phyloP scores from a whole-genome alignment of 2,888 invertebrate species.

The Lysandra bellargus region DNA sequence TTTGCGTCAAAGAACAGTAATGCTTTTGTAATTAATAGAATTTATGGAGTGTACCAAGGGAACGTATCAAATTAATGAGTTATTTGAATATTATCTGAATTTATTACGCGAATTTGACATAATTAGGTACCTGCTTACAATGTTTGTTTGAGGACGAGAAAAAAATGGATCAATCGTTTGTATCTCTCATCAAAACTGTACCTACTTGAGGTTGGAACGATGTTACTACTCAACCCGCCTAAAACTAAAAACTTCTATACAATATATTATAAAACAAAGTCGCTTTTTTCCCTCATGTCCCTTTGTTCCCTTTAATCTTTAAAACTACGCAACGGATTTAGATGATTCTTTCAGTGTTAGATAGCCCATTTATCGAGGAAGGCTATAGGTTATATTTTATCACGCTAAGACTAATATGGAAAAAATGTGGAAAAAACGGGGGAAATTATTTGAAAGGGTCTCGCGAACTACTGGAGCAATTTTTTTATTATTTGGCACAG shows the following conservation, averaged over 20 bases:
- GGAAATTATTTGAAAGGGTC: too few species aligned
- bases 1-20: constrained; percentile 31
- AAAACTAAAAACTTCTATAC: neutral
- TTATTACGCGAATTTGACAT: constrained; percentile 22
- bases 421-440: too few species aligned
- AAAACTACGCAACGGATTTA: too few species aligned
- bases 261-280: too few species aligned
- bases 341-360: too few species aligned
- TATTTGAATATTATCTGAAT: constrained; percentile 25
- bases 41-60: constrained; percentile 16
- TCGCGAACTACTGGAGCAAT: too few species aligned
- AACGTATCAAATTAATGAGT: constrained; percentile 25
- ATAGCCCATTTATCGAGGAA: too few species aligned
- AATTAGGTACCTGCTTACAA: neutral
- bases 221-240: neutral
- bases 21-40: constrained; percentile 31
- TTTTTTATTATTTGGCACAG: too few species aligned
- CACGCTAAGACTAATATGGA: too few species aligned
- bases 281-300: too few species aligned
- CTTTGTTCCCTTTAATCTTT: too few species aligned
- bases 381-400: too few species aligned
- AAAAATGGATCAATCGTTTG: neutral
- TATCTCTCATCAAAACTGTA: neutral
- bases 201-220: neutral
- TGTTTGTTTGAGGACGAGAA: neutral